Percentiles rank a stretch among this genome's conserved stretches.
Evolutionary conservation across 1,140 invertebrate species (phyloP).

Genomic region (Psix sp.): DNA sequence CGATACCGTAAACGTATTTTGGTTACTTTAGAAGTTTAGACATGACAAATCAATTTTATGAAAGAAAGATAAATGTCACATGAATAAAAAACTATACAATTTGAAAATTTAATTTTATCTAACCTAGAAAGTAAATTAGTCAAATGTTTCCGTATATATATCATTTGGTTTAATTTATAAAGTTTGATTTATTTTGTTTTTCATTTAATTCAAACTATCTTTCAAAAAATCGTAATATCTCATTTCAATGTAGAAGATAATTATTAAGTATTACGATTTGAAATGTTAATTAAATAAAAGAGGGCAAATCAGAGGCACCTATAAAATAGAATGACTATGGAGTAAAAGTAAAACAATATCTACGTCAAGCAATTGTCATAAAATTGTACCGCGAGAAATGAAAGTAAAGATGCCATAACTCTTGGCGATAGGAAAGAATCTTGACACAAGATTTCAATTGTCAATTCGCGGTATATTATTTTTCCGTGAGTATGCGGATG

Average conservation of each 20-base stretch:
- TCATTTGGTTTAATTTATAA: too few species aligned
- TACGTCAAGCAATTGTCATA: not conserved
- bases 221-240: too few species aligned
- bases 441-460: constrained; percentile 2
- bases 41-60: too few species aligned
- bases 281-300: not conserved
- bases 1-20: too few species aligned
- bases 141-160: too few species aligned
- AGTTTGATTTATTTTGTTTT: not conserved
- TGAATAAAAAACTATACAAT: too few species aligned
- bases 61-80: too few species aligned
- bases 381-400: constrained; percentile 4
- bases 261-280: too few species aligned
- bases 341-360: not conserved
- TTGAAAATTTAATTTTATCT: too few species aligned
- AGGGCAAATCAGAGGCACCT: not conserved
- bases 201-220: not conserved
- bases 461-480: constrained; percentile 17
- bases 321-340: not conserved
- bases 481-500: constrained; percentile 37
- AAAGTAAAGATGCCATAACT: constrained; percentile 14
- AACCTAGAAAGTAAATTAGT: too few species aligned
- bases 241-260: too few species aligned
- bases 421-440: constrained; percentile 6
- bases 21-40: too few species aligned